Evolutionary conservation across 1,140 invertebrate genomes (phyloP).

Genomic region (Papilio xuthus): DNA sequence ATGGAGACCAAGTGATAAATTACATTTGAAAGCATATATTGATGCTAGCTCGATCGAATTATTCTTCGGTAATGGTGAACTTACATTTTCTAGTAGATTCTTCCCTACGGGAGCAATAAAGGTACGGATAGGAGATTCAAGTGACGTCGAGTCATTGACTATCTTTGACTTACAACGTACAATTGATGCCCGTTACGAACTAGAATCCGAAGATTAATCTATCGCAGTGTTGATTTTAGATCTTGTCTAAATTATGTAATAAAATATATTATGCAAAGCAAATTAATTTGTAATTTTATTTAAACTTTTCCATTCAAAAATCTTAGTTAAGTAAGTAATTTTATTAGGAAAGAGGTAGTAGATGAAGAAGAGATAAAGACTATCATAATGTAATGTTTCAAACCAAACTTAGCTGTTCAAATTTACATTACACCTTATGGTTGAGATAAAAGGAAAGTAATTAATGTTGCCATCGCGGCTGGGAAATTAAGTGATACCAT

Average conservation of each 20-base stretch:
- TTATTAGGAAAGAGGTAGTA: not conserved
- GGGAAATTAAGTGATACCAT: too few relatives aligned
- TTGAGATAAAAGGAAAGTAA: not conserved
- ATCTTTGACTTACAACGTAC: slow-evolving; percentile 54
- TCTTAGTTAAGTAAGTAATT: not conserved
- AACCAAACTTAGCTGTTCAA: not conserved
- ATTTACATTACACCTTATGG: not conserved
- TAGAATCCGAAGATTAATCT: not conserved
- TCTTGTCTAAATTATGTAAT: not conserved
- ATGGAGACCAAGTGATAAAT: slow-evolving; percentile 52
- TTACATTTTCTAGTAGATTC: slow-evolving; percentile 67
- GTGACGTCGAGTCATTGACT: slow-evolving; percentile 44
- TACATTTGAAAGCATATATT: slow-evolving; percentile 59
- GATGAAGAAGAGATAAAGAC: too few relatives aligned
- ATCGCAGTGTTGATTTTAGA: not conserved
- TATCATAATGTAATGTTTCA: not conserved
- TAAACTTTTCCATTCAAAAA: not conserved
- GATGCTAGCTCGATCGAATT: slow-evolving; percentile 76
- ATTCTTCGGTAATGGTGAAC: slow-evolving; percentile 71
- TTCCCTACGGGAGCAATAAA: slow-evolving; percentile 56
- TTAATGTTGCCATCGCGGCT: too few relatives aligned
- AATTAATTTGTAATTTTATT: not conserved
- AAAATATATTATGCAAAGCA: slow-evolving; percentile 1
- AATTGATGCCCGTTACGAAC: slow-evolving; percentile 10
- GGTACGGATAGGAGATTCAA: slow-evolving; percentile 48